Evolutionary conservation across 1,140 invertebrate genomes (phyloP), one percentile per base, ranked within the genome.

Genomic region (Drosophila dunni): DNA sequence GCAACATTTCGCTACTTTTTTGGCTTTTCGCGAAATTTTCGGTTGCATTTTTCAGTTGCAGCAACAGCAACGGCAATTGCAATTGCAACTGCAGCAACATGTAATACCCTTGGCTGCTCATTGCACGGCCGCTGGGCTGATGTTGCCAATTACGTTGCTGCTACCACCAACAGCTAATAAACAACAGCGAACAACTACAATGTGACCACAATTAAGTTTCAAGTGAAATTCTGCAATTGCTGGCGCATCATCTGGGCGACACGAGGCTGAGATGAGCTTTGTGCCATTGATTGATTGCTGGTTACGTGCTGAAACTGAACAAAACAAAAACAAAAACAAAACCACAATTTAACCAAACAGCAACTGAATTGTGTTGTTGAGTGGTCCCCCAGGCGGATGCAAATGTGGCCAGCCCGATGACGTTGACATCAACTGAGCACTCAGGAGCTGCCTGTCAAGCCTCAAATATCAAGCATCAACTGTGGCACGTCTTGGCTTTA

Each of bases 141-240:
- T 65, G 78, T 81, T 78, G 82, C 83, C 83, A 86, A 86, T 86
- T 86, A 86, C 83, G 76, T 76, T 73, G 61, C 44, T 54, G 53
- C 36, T 40, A 53, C 57, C 56, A 62, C 29, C 57, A 48, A 38
- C 42, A 42, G 15, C 51, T 13, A 33, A 29, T 65, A 76, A 57
- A 70, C 65, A 60, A 42, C 54, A 50, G 13, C 48, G 8, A 51
- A 33, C 44, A 54, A 61, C 65, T 64, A 51, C 72, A 56, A 75
- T 69, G 65, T 62, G 67, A 75, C 60, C 73, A 83, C 83, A 83
- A 88, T 89, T 83, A 79, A 68, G 79, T 86, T 83, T 58, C 70
- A 67, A 89, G 84, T 89, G 83, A 86, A 86, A 86, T 86, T 86
- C 83, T 86, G 84, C 83, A 88, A 86, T 88, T 84, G 81, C 74